phyloP scores from a whole-genome alignment of 2,113 vertebrate species.

The Poeciliopsis turrubarensis region DNA sequence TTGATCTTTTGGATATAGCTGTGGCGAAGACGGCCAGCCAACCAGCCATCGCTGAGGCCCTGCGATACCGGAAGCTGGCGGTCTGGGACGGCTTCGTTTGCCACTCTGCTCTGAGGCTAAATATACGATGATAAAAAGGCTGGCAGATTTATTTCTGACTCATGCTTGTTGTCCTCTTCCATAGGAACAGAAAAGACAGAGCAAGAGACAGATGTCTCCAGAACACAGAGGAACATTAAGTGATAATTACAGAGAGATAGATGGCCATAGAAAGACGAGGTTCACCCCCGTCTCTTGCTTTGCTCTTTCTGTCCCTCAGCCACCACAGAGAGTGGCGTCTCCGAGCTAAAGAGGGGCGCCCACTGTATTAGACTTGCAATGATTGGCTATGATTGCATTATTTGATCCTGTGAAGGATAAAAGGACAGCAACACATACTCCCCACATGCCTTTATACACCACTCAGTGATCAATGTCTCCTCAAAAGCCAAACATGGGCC shows the following conservation, averaged over 20 bases:
- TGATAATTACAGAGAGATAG: constrained; percentile 80
- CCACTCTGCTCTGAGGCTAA: constrained; percentile 70
- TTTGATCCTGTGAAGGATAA: constrained; percentile 64
- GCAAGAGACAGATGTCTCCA: constrained; percentile 68
- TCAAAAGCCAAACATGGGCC: constrained; percentile 51
- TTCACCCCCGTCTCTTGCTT: constrained; percentile 42
- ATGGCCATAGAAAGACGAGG: constrained; percentile 53
- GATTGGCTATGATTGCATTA: constrained; percentile 74
- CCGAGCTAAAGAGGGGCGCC: constrained; percentile 70
- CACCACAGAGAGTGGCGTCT: constrained; percentile 75
- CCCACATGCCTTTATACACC: constrained; percentile 66
- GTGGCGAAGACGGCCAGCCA: constrained; percentile 58
- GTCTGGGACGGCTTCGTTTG: constrained; percentile 60
- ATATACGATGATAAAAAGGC: constrained; percentile 79
- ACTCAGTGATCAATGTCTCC: constrained; percentile 43
- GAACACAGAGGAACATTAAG: constrained; percentile 74
- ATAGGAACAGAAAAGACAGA: constrained; percentile 42
- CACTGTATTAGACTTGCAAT: constrained; percentile 68
- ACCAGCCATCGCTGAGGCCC: constrained; percentile 46
- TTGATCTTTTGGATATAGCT: constrained; percentile 57
- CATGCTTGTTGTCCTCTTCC: constrained; percentile 62
- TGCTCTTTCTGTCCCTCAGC: constrained; percentile 60
- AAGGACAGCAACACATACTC: constrained; percentile 47
- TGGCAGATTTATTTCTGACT: constrained; percentile 76
- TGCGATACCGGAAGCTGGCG: constrained; percentile 71